Base-by-base conservation (phyloP, 2,888 invertebrate species). In the Xestia c-nigrum region DNA sequence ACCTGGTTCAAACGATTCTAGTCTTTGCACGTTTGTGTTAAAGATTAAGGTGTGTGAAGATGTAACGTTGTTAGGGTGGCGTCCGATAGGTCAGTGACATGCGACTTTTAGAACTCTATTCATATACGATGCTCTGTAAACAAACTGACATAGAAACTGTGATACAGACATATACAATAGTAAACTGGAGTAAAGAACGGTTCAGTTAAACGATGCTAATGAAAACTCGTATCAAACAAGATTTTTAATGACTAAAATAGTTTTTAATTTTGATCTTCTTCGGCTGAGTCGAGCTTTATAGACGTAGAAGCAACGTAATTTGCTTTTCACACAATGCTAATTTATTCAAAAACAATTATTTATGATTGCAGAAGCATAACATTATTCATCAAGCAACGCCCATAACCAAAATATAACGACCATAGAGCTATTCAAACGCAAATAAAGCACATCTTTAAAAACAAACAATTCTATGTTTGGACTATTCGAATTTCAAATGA, bases 61-160 rank as follows among this genome's bases (percentile, higher is more conserved):
- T 19, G 19, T 71, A 78, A 76, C 31, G 43, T 77, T 76, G 76
- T 83, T 80, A 75, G 84, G 77, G 78, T 83, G 73, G 72, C 77
- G 80, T 81, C 67, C 71, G 61, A 73, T 77, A 88, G 91, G 87
- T 91, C 91, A 91, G 81, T 90, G 90, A 89, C 90, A 87, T 85
- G 83, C 74, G 81, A 83, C 86, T 83, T 88, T 85, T 85, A 84
- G 80, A 83, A 78, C 72, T 79, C 73, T 85, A 81, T 85, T 83
- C 86, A 83, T 78, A 80, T 50, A 55, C 72, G 52, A 31, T 65
- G 66, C 14, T 74, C 74, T 72, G 70, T 78, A 81, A 85, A 87
- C 74, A 76, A 57, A 76, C 72, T 82, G 71, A 77, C 81, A 72
- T 69, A 71, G 55, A 79, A 71, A 75, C 64, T 74, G 57, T 68